Conservation (phyloP, 2,888 invertebrate genomes). For the Byasa hedistus region DNA sequence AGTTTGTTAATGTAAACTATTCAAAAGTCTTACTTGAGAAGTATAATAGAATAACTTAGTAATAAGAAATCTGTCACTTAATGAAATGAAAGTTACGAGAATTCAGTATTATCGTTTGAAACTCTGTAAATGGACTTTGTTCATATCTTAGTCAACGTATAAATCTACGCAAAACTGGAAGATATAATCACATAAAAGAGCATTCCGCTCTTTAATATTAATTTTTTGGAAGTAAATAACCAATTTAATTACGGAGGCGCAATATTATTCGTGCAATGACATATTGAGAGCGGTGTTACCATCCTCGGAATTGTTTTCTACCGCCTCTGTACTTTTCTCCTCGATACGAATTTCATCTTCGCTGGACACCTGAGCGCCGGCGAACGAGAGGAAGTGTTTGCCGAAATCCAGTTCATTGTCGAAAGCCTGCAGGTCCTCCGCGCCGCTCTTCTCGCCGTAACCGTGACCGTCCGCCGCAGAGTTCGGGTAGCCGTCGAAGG, state of each 20-base stretch:
- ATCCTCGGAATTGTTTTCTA: slow-evolving; percentile 39
- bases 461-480: slow-evolving; percentile 38
- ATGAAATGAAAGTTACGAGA: too few species aligned
- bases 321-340: slow-evolving; percentile 36
- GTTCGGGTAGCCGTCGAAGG: slow-evolving; percentile 40
- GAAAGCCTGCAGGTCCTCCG: slow-evolving; percentile 45
- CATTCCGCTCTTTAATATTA: slow-evolving; percentile 35
- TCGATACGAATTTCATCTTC: slow-evolving; percentile 53
- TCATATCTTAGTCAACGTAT: slow-evolving; percentile 7
- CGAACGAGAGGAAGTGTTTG: slow-evolving; percentile 62
- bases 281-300: slow-evolving; percentile 58
- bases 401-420: slow-evolving; percentile 65
- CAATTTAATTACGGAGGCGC: background rate
- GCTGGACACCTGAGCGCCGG: slow-evolving; percentile 52
- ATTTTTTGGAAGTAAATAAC: slow-evolving; percentile 52
- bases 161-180: slow-evolving; percentile 1
- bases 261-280: slow-evolving; percentile 57
- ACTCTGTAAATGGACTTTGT: background rate
- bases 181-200: background rate
- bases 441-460: slow-evolving; percentile 46
- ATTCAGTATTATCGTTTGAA: too few species aligned
- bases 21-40: too few species aligned
- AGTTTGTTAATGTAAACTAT: too few species aligned
- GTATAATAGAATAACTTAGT: too few species aligned
- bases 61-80: too few species aligned